Conservation (phyloP, 2,888 invertebrate species). For the Baronia brevicornis region DNA sequence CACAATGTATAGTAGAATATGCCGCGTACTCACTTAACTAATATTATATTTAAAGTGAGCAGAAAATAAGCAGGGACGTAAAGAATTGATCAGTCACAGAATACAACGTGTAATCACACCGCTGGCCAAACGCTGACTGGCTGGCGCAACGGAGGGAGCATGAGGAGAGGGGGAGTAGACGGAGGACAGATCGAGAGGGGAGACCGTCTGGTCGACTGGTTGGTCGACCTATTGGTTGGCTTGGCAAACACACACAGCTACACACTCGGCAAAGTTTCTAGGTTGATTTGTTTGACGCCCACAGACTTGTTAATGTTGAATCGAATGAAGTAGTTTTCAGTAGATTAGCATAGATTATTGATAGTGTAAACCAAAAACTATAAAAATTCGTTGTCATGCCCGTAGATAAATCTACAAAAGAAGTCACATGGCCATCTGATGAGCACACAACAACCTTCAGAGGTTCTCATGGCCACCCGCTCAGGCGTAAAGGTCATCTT, state of each 20-base stretch:
- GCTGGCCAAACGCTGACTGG: conserved; percentile 57
- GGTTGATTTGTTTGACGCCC: conserved; percentile 46
- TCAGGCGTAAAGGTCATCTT: conserved; percentile 60
- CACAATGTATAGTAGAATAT: conserved; percentile 21
- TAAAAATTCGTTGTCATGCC: conserved; percentile 8
- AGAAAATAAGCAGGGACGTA: conserved; percentile 67
- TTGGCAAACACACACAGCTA: conserved; percentile 52
- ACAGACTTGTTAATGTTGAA: conserved; percentile 31
- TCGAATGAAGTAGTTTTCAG: conserved; percentile 24
- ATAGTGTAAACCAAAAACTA: conserved; percentile 12
- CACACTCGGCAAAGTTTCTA: conserved; percentile 55
- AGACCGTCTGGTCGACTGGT: conserved; percentile 70
- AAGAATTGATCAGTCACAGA: conserved; percentile 34
- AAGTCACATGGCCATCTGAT: conserved; percentile 31
- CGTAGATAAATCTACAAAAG: conserved; percentile 12
- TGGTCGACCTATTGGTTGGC: conserved; percentile 72
- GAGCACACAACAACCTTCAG: conserved; percentile 57
- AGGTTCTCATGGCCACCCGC: conserved; percentile 59
- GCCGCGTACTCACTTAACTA: conserved; percentile 45
- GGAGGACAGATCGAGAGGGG: conserved; percentile 63
- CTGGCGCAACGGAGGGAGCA: conserved; percentile 41
- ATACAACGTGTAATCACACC: conserved; percentile 32
- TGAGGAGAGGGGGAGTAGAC: conserved; percentile 47
- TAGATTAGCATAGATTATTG: conserved; percentile 11
- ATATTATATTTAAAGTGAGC: conserved; percentile 45